These are phyloP conservation scores for Chrysogorgia sp. DNA, from an alignment of 92 coral and sea anemone genomes.

Conservation along the genomic window DNA sequence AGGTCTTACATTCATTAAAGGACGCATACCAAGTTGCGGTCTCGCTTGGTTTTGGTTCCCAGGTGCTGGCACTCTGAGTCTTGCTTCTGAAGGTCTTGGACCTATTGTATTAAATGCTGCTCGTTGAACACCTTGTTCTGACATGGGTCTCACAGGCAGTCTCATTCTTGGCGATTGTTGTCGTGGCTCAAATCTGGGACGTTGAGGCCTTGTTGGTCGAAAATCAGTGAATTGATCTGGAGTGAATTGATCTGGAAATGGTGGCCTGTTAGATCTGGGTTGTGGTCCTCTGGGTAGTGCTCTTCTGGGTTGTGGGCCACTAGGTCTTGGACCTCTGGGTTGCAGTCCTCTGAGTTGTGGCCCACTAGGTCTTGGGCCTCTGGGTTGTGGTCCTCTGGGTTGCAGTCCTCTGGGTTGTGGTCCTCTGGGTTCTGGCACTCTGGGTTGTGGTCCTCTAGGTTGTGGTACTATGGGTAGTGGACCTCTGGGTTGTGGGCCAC, in stretches of 20 bases:
- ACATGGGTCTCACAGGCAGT: neutral
- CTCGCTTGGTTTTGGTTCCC: neutral
- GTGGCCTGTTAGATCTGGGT: constrained; percentile 19
- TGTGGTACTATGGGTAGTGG: too few relatives aligned
- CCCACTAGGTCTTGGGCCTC: neutral
- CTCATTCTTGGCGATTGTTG: constrained; percentile 20
- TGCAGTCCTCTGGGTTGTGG: neutral
- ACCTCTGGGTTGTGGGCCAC: too few relatives aligned
- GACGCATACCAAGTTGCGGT: neutral
- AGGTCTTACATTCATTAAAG: neutral
- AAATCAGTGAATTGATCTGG: constrained; percentile 14
- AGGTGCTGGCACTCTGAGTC: neutral
- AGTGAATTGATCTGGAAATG: constrained; percentile 24
- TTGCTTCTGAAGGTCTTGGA: constrained; percentile 16
- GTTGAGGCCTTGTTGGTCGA: constrained; percentile 5
- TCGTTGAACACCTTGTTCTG: neutral
- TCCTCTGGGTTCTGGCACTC: neutral
- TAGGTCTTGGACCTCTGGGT: too few relatives aligned
- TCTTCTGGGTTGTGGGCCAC: too few relatives aligned
- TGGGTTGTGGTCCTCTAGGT: constrained; percentile 8
- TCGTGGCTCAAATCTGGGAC: constrained; percentile 3
- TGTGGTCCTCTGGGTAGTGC: too few relatives aligned
- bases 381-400: constrained; percentile 1
- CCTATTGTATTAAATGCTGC: neutral
- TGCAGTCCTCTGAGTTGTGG: constrained; percentile 4